Percentiles rank a stretch among this genome's conserved stretches.
phyloP scores from a whole-genome alignment of 1,140 invertebrate genomes.

The Probaryconus sp. region DNA sequence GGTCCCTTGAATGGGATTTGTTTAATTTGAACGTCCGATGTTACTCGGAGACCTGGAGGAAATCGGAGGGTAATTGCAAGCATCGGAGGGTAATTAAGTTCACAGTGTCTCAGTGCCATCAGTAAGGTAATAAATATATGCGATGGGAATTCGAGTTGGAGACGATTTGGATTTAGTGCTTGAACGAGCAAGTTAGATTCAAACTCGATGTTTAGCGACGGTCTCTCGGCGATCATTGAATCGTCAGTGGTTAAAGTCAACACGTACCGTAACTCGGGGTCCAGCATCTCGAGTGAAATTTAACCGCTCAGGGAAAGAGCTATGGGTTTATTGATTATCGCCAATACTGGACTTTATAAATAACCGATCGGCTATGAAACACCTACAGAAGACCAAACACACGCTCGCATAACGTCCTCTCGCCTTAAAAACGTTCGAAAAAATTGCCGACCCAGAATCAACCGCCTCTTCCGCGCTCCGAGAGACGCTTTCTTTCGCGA shows the following conservation, averaged over 20 bases:
- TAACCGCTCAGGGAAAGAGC: constrained; percentile 57
- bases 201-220: constrained; percentile 1
- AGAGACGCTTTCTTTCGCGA: too few species aligned
- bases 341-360: constrained; percentile 76
- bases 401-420: constrained; percentile 67
- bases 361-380: constrained; percentile 72
- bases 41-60: too few species aligned
- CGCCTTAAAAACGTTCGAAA: constrained; percentile 57
- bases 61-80: too few species aligned
- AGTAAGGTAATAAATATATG: not conserved
- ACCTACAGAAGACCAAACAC: constrained; percentile 60
- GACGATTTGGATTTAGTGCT: not conserved
- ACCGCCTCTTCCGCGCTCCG: too few species aligned
- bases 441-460: too few species aligned
- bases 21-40: too few species aligned
- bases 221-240: constrained; percentile 23
- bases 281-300: constrained; percentile 55
- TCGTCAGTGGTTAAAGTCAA: constrained; percentile 8
- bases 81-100: too few species aligned
- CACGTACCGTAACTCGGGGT: constrained; percentile 29
- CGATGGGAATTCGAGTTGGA: not conserved
- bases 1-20: too few species aligned
- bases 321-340: constrained; percentile 77
- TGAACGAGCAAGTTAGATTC: constrained; percentile 6
- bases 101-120: too few species aligned